These are phyloP conservation scores for Pegoplata infirma DNA, from an alignment of 2,888 invertebrate species.

Conservation along the genomic window DNA sequence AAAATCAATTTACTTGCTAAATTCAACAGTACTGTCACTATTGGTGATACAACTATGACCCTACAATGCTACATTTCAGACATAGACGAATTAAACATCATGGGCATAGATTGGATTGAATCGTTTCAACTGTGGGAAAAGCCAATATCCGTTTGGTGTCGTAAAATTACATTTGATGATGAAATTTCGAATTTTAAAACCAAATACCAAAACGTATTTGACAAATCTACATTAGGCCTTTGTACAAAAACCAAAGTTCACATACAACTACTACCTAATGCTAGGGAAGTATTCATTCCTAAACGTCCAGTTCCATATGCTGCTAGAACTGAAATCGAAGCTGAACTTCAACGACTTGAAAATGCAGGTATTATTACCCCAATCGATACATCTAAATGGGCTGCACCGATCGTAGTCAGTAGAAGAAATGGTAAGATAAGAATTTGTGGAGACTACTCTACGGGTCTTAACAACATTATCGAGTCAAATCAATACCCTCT, in stretches of 20 bases:
- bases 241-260: slow-evolving; percentile 8
- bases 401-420: slow-evolving; percentile 60
- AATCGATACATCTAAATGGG: slow-evolving; percentile 62
- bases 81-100: slow-evolving; percentile 5
- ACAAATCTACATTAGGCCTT: background rate
- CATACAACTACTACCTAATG: background rate
- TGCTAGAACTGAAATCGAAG: slow-evolving; percentile 41
- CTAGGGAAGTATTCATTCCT: slow-evolving; percentile 9
- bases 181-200: background rate
- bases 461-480: slow-evolving; percentile 57
- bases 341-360: slow-evolving; percentile 52
- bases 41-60: background rate
- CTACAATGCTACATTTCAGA: slow-evolving; percentile 27
- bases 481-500: no score
- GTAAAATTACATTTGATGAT: background rate
- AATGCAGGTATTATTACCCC: slow-evolving; percentile 53
- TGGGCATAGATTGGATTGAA: slow-evolving; percentile 12
- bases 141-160: slow-evolving; percentile 3
- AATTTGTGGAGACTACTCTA: slow-evolving; percentile 64
- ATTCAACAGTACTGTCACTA: background rate
- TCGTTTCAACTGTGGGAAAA: slow-evolving; percentile 1
- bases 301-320: slow-evolving; percentile 25
- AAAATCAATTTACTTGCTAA: background rate
- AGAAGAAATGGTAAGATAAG: slow-evolving; percentile 49
- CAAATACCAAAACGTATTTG: background rate